Percentiles rank a stretch among this genome's conserved stretches.
These are phyloP conservation scores for Sylvia atricapilla DNA, from an alignment of 2,113 vertebrate species.

Conservation along the genomic window DNA sequence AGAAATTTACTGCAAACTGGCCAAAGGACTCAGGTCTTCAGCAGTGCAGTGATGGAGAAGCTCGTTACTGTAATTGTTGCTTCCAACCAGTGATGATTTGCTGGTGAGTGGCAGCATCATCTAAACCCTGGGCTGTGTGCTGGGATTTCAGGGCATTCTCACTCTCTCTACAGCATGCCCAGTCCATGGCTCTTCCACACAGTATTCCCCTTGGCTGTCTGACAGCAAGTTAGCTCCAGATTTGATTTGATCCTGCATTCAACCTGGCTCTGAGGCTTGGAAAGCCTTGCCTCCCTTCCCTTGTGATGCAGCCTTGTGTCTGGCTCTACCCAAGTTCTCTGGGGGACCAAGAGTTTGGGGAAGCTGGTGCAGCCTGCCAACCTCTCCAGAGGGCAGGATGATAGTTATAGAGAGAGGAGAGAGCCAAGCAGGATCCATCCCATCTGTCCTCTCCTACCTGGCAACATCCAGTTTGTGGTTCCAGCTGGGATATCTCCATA, in stretches of 20 bases:
- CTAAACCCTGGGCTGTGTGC: neutral
- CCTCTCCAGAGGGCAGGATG: neutral
- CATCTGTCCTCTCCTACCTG: neutral
- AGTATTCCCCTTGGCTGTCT: neutral
- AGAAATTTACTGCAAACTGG: neutral
- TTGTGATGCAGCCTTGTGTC: neutral
- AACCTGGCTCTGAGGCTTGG: neutral
- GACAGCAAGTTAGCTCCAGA: neutral
- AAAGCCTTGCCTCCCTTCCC: neutral
- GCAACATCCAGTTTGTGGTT: neutral
- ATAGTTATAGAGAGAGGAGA: neutral
- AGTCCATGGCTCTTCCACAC: neutral
- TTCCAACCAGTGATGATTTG: accelerated
- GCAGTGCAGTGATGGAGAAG: neutral
- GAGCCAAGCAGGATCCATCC: neutral
- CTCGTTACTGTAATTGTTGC: neutral
- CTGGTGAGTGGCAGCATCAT: neutral
- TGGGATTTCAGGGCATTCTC: neutral
- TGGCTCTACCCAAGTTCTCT: neutral
- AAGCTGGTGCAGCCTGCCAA: neutral
- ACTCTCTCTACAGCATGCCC: accelerated
- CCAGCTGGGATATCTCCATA: neutral
- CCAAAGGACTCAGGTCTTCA: neutral
- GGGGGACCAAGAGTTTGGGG: neutral
- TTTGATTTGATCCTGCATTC: neutral